These are phyloP conservation scores for Palythoa grandis DNA, from an alignment of 92 coral and sea anemone genomes.

Conservation along the genomic window DNA sequence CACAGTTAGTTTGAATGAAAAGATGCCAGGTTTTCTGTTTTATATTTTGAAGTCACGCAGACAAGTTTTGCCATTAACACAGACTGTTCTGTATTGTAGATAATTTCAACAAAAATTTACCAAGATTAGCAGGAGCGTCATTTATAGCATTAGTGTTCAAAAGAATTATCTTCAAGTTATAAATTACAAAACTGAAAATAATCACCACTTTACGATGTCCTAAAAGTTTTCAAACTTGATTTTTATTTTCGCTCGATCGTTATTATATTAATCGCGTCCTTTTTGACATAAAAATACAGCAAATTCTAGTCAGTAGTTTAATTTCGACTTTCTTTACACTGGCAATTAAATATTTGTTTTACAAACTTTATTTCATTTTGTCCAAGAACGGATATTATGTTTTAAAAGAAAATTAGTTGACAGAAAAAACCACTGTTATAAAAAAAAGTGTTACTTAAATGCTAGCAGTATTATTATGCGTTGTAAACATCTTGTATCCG, in stretches of 20 bases:
- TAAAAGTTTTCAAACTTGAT: not conserved
- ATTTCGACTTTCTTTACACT: not conserved
- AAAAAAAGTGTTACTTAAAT: too few relatives aligned
- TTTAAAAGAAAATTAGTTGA: not conserved
- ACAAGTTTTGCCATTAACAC: not conserved
- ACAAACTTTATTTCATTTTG: not conserved
- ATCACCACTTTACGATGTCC: not conserved
- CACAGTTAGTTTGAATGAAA: not conserved
- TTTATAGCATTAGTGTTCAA: not conserved
- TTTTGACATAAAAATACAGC: not conserved
- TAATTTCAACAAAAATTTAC: not conserved
- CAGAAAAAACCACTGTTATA: not conserved
- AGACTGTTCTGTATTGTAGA: not conserved
- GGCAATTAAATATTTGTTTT: not conserved
- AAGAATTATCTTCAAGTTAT: not conserved
- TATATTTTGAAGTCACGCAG: not conserved
- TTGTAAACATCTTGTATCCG: too few relatives aligned
- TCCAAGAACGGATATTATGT: not conserved
- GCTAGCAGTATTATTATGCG: too few relatives aligned
- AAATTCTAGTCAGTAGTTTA: not conserved
- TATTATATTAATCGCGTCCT: not conserved
- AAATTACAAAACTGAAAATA: not conserved
- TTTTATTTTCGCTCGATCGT: not conserved
- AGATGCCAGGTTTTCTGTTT: not conserved
- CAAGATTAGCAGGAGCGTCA: not conserved